phyloP scores from a whole-genome alignment of 2,113 vertebrate genomes.

The Sciurus niger region DNA sequence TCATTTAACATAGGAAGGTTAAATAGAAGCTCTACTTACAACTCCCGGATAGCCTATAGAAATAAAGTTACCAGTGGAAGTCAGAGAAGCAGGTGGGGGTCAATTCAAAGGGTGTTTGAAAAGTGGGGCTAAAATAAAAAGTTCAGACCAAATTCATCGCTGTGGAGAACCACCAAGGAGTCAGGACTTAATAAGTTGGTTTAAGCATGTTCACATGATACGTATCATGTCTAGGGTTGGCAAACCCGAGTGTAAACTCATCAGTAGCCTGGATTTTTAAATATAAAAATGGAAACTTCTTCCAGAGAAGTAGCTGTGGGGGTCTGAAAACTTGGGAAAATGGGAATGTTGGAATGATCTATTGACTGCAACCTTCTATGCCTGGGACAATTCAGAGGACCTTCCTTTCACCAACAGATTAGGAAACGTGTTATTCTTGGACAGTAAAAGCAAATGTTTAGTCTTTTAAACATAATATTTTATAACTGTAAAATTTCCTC shows the following conservation, averaged over 20 bases:
- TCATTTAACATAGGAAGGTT: not conserved
- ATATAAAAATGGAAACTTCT: not conserved
- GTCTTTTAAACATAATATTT: slow-evolving; percentile 23
- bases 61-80: not conserved
- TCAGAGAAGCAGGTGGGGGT: not conserved
- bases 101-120: not conserved
- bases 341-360: not conserved
- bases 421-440: not conserved
- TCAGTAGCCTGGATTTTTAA: not conserved
- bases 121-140: not conserved
- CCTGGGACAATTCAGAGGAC: not conserved
- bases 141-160: not conserved
- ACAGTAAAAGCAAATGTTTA: not conserved
- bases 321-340: not conserved
- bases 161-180: not conserved
- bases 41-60: not conserved
- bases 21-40: not conserved
- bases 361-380: not conserved
- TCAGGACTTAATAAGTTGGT: not conserved
- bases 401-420: not conserved
- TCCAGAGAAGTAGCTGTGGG: not conserved
- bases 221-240: not conserved
- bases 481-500: not conserved
- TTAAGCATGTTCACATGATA: not conserved
- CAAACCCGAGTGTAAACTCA: not conserved